These are phyloP conservation scores for Drosophila heteroneura DNA, from an alignment of 2,888 invertebrate genomes.

Conservation along the genomic window DNA sequence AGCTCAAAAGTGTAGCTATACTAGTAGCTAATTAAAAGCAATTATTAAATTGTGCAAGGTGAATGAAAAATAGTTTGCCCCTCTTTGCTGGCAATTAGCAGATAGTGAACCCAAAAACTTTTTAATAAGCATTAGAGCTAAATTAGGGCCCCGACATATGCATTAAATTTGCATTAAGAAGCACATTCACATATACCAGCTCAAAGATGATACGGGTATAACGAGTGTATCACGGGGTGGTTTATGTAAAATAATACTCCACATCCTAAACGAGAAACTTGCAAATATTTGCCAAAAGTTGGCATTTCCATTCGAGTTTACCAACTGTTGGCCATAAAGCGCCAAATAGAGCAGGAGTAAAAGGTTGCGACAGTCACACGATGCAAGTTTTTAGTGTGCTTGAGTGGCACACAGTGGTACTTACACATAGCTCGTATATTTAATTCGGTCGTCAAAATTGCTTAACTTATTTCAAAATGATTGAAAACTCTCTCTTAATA, in stretches of 20 bases:
- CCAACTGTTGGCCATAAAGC: constrained; percentile 28
- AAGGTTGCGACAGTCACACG: neutral
- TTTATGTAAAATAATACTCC: constrained; percentile 51
- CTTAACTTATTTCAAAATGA: neutral
- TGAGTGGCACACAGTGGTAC: constrained; percentile 5
- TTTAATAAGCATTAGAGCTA: constrained; percentile 65
- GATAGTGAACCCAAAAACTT: constrained; percentile 50
- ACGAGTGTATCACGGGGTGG: neutral
- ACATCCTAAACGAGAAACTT: constrained; percentile 39
- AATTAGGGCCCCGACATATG: constrained; percentile 29
- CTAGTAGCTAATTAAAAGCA: neutral
- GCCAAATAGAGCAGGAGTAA: constrained; percentile 11
- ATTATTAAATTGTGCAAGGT: constrained; percentile 8
- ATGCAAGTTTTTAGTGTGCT: neutral
- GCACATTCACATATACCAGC: constrained; percentile 14
- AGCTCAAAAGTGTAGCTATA: neutral
- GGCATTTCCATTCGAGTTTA: constrained; percentile 48
- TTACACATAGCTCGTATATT: neutral
- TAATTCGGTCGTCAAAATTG: neutral
- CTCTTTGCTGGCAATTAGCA: constrained; percentile 37
- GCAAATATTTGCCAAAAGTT: constrained; percentile 70
- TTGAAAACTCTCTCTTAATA: constrained; percentile 6
- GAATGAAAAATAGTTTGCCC: constrained; percentile 16
- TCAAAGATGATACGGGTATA: constrained; percentile 23
- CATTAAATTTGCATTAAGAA: constrained; percentile 44